phyloP scores from a whole-genome alignment of 1,140 invertebrate genomes.

The Megathymus violae region DNA sequence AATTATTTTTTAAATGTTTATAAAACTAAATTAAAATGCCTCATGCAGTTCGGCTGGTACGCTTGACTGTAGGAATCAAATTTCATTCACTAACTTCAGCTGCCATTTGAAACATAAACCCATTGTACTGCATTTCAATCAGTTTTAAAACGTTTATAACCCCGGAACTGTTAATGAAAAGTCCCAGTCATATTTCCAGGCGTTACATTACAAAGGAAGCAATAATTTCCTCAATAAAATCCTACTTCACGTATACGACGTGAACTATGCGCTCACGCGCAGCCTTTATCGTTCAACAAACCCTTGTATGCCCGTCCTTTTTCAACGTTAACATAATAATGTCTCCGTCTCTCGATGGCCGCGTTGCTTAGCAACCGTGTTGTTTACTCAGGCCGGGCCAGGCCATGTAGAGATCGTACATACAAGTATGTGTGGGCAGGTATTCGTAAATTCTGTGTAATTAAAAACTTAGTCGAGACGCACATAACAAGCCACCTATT shows the following conservation, averaged over 20 bases:
- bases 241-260: conserved; percentile 35
- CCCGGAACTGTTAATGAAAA: conserved; percentile 21
- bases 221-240: conserved; percentile 56
- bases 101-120: not conserved
- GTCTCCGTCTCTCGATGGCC: conserved; percentile 24
- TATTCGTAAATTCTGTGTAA: conserved; percentile 3
- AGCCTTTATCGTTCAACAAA: conserved; percentile 58
- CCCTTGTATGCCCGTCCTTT: conserved; percentile 32
- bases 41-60: not conserved
- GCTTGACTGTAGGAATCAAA: not conserved
- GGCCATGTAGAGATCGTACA: conserved; percentile 42
- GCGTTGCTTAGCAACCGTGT: conserved; percentile 50
- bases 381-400: conserved; percentile 52
- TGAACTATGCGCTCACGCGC: conserved; percentile 51
- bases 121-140: conserved; percentile 17
- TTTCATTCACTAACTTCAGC: not conserved
- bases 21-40: not conserved
- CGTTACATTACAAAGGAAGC: conserved; percentile 43
- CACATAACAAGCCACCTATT: too few species aligned
- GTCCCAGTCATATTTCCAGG: conserved; percentile 12
- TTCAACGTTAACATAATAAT: conserved; percentile 13
- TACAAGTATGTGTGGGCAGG: not conserved
- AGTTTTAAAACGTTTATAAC: conserved; percentile 5
- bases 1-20: too few species aligned
- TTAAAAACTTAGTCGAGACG: too few species aligned